Evolutionary conservation across 2,113 vertebrate species (phyloP).

Genomic region (Leucosticte australis): DNA sequence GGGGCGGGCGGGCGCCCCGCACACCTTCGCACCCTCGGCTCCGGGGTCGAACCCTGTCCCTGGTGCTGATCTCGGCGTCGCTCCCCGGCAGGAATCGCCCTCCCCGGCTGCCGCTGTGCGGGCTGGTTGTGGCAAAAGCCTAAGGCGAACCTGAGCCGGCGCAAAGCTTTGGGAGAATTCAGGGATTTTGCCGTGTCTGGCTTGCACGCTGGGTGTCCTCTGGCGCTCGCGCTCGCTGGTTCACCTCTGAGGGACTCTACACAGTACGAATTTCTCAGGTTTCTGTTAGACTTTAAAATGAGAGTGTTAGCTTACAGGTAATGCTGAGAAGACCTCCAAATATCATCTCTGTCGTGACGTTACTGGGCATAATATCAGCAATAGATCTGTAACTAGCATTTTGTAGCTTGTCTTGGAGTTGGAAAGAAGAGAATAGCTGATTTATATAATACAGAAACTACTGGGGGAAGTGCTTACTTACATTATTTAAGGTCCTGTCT

Average conservation of each 20-base stretch:
- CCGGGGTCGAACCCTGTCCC: not conserved
- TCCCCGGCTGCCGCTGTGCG: not conserved
- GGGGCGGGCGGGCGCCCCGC: not conserved
- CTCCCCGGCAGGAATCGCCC: not conserved
- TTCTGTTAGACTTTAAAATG: not conserved
- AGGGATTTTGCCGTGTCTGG: not conserved
- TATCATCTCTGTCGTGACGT: not conserved
- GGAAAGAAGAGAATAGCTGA: not conserved
- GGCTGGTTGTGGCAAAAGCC: not conserved
- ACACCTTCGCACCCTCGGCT: accelerated
- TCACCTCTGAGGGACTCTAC: not conserved
- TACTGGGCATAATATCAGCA: not conserved
- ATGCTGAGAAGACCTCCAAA: not conserved
- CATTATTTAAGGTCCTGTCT: not conserved
- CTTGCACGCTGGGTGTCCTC: not conserved
- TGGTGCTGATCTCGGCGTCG: not conserved
- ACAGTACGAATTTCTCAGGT: not conserved
- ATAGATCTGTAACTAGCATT: accelerated
- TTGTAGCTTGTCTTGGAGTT: not conserved
- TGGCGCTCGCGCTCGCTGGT: not conserved
- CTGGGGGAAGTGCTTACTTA: not conserved
- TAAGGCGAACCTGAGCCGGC: not conserved
- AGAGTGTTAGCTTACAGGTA: not conserved
- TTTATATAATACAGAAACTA: not conserved
- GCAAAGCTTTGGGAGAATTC: not conserved